A percentile compares a stretch with the other conserved stretches of the same genome.
Conservation (phyloP, 1,140 invertebrate genomes). For the Dinothrombium tinctorium region DNA sequence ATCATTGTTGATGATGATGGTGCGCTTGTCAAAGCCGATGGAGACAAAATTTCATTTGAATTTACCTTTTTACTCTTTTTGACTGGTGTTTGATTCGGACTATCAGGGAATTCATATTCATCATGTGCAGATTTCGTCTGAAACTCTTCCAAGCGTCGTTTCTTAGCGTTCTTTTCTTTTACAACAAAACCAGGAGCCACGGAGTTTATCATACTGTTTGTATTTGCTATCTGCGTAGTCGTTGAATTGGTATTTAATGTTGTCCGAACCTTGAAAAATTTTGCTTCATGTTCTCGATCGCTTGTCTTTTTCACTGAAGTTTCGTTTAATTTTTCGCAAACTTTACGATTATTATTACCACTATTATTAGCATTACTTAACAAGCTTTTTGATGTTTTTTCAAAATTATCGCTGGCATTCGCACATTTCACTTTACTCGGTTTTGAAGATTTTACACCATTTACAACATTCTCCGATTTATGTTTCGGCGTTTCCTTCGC, state of each 20-base stretch:
- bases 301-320: neutral
- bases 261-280: constrained; percentile 5
- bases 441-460: no score
- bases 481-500: no score
- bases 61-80: constrained; percentile 2
- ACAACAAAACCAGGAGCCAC: neutral
- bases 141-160: neutral
- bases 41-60: neutral
- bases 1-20: neutral
- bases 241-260: constrained; percentile 3
- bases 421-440: no score
- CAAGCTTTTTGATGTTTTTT: neutral
- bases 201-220: no score
- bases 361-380: neutral
- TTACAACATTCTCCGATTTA: no score
- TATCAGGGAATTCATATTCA: constrained; percentile 9
- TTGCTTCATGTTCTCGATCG: neutral
- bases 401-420: neutral
- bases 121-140: constrained; percentile 12
- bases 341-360: neutral
- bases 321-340: neutral
- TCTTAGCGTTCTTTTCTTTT: constrained; percentile 1
- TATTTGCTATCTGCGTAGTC: neutral
- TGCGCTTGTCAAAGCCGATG: neutral
- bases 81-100: neutral